Base-by-base conservation (phyloP, 2,888 invertebrate genomes). In the Anoncus sp. region DNA sequence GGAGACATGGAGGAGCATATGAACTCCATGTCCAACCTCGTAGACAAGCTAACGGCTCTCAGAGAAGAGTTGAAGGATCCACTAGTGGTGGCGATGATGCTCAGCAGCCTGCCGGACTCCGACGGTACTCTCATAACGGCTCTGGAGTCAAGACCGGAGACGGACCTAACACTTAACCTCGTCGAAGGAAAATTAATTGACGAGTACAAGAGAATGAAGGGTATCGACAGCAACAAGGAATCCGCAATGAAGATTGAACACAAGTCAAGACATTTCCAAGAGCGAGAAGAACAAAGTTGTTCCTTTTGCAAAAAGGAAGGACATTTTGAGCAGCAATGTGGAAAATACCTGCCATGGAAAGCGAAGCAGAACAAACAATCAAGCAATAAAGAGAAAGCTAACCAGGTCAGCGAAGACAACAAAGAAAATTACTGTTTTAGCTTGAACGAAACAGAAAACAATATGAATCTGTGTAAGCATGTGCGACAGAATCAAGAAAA, bases 101-200 rank as follows among this genome's bases (percentile, higher is more conserved):
- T 85, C 10, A 55, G 79, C 4, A 85, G 84, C 62, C 43, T 85
- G 9, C 83, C 84, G 20, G 81, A 84, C 7, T 80, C 83, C 0
- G 85, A 85, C 35, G 75, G 66, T 24, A 77, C 82, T 2, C 31
- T 85, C 1, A 82, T 82, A 3, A 83, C 79, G 14, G 83, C 77
- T 9, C 38, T 83, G 18, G 82, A 83, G 47, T 73, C 65, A 24
- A 63, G 83, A 62, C 22, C 81, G 9, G 81, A 83, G 59, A 53
- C 14, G 1, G 82, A 83, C 2, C 31, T 83, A 6, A 83, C 82
- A 9, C 27, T 79, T 2, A 63, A 57, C 2, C 31, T 83, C 2
- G 79, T 83, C 0, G 81, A 78, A 51, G 71, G 77, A 1, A 81
- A 83, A 70, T 24, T 82, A 7, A 66, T 84, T 14, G 80, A 82